Conservation (phyloP, 1,140 invertebrate genomes). For the Diachasma alloeum region DNA sequence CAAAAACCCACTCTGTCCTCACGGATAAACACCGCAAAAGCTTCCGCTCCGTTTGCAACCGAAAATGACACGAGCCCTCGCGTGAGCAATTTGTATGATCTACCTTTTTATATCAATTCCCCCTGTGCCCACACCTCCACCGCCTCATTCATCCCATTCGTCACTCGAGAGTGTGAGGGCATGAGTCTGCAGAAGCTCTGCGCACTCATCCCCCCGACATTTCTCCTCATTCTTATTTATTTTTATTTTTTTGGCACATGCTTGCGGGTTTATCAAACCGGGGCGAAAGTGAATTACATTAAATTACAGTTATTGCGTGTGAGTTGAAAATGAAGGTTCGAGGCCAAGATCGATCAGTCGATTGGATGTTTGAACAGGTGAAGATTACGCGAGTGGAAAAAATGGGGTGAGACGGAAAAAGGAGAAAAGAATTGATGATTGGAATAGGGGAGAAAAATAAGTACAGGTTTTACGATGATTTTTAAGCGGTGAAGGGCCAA, state of each 20-base stretch:
- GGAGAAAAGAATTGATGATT: background rate
- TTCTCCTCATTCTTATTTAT: background rate
- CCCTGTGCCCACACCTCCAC: too few relatives aligned
- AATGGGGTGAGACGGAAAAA: background rate
- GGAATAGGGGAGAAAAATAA: background rate
- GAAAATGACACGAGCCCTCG: too few relatives aligned
- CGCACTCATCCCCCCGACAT: too few relatives aligned
- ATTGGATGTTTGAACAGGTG: conserved; percentile 12
- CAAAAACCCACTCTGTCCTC: too few relatives aligned
- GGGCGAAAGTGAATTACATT: conserved; percentile 24
- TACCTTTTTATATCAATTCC: too few relatives aligned
- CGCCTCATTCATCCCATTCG: too few relatives aligned
- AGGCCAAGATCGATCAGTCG: background rate
- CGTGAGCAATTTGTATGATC: too few relatives aligned
- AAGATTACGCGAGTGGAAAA: background rate
- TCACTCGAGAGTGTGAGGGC: too few relatives aligned
- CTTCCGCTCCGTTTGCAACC: too few relatives aligned
- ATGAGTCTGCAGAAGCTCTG: too few relatives aligned
- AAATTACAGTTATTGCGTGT: conserved; percentile 1
- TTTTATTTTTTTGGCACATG: background rate
- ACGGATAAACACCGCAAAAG: too few relatives aligned
- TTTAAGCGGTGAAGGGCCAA: background rate
- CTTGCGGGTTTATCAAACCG: background rate
- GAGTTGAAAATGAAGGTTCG: background rate
- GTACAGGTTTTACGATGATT: background rate